Conservation (phyloP, 2,888 invertebrate genomes). For the Drosophila mulleri region DNA sequence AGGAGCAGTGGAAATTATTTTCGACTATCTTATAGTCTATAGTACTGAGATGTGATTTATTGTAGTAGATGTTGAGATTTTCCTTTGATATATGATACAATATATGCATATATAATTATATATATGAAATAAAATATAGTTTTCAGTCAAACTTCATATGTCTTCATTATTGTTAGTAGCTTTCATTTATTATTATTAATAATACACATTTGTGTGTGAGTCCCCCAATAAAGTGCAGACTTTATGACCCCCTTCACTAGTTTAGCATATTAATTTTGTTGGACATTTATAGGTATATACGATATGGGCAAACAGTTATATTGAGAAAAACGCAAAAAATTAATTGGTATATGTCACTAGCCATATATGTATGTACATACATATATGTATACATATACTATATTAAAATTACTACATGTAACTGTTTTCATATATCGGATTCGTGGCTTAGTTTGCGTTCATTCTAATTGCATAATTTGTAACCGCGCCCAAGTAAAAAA, state of each 20-base stretch:
- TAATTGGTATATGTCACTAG: not conserved
- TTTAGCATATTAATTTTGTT: not conserved
- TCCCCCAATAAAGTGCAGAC: not conserved
- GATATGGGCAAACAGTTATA: not conserved
- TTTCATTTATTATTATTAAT: not conserved
- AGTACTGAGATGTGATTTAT: too few relatives aligned
- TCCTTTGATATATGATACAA: not conserved
- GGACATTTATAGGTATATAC: constrained; percentile 1
- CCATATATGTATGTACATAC: too few relatives aligned
- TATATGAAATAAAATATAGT: not conserved
- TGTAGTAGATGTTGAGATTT: too few relatives aligned
- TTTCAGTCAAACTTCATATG: not conserved
- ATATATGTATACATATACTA: too few relatives aligned
- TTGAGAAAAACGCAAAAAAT: not conserved
- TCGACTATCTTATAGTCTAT: too few relatives aligned
- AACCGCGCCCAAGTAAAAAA: not conserved
- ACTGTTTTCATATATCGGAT: too few relatives aligned
- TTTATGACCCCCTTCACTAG: not conserved
- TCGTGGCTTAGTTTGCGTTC: not conserved
- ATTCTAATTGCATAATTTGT: not conserved
- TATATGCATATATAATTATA: too few relatives aligned
- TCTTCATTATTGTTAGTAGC: not conserved
- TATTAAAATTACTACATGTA: too few relatives aligned
- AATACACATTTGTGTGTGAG: not conserved
- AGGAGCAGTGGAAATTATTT: too few relatives aligned